These are phyloP conservation scores for Emys orbicularis DNA, from an alignment of 2,797 vertebrate genomes.

Conservation along the genomic window DNA sequence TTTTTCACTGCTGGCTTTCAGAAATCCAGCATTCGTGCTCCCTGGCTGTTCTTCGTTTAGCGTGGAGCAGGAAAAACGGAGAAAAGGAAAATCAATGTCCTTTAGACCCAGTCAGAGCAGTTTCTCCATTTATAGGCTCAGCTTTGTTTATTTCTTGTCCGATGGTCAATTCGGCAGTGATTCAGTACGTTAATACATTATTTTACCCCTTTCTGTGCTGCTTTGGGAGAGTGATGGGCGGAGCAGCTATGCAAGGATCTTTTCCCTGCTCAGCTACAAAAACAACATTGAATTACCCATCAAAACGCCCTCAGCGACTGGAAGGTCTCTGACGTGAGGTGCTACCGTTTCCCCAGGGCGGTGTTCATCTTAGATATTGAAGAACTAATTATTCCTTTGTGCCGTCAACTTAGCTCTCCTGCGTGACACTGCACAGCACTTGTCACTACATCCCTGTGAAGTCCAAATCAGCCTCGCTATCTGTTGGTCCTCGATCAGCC, in stretches of 20 bases:
- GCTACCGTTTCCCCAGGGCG: accelerated
- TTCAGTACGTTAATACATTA: accelerated
- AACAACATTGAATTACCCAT: accelerated
- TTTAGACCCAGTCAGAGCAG: accelerated
- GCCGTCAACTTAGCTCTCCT: background rate
- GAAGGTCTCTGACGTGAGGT: background rate
- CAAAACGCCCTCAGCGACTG: accelerated
- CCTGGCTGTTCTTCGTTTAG: background rate
- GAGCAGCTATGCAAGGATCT: background rate
- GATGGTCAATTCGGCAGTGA: accelerated
- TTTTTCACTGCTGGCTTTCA: background rate
- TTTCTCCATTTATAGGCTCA: background rate
- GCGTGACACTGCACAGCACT: background rate
- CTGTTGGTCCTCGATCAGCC: background rate
- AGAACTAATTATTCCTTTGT: accelerated
- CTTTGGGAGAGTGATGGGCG: background rate
- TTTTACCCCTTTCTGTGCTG: accelerated
- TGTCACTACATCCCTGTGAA: accelerated
- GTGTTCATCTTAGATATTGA: accelerated
- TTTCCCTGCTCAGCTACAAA: accelerated
- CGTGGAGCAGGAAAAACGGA: accelerated
- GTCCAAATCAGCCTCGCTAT: background rate
- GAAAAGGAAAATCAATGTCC: background rate
- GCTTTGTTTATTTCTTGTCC: background rate
- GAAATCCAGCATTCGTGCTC: background rate